phyloP scores from a whole-genome alignment of 2,888 invertebrate species.

The Pyrrhia umbra region DNA sequence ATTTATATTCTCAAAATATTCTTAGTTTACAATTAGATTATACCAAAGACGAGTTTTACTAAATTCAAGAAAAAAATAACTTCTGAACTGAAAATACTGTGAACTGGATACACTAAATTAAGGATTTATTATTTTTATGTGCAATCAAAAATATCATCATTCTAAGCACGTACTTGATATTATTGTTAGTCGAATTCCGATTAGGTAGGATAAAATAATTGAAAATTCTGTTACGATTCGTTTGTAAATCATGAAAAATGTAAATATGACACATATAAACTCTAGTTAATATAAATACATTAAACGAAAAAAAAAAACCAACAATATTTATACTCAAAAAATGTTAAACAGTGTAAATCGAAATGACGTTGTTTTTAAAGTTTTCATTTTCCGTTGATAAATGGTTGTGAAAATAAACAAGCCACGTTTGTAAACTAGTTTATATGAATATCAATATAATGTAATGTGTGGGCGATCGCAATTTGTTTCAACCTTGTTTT shows the following conservation, averaged over 20 bases:
- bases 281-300: conserved; percentile 59
- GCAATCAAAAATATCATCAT: not conserved
- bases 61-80: no score
- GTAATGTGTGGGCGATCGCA: conserved; percentile 20
- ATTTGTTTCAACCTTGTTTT: conserved; percentile 4
- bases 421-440: conserved; percentile 60
- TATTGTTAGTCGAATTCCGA: conserved; percentile 58
- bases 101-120: no score
- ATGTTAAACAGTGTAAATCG: conserved; percentile 66
- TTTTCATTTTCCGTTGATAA: conserved; percentile 69
- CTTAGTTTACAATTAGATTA: no score
- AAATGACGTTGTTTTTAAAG: conserved; percentile 45
- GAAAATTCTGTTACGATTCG: conserved; percentile 66
- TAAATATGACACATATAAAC: conserved; percentile 67
- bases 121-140: not conserved
- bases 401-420: conserved; percentile 79
- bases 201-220: conserved; percentile 71
- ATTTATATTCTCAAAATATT: no score
- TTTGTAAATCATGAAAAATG: conserved; percentile 67
- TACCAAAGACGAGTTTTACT: no score
- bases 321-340: conserved; percentile 69
- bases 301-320: conserved; percentile 57
- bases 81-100: no score
- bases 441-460: conserved; percentile 58
- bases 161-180: conserved; percentile 50